Base-by-base conservation (phyloP, 2,113 vertebrate genomes). In the Echinops telfairi region DNA sequence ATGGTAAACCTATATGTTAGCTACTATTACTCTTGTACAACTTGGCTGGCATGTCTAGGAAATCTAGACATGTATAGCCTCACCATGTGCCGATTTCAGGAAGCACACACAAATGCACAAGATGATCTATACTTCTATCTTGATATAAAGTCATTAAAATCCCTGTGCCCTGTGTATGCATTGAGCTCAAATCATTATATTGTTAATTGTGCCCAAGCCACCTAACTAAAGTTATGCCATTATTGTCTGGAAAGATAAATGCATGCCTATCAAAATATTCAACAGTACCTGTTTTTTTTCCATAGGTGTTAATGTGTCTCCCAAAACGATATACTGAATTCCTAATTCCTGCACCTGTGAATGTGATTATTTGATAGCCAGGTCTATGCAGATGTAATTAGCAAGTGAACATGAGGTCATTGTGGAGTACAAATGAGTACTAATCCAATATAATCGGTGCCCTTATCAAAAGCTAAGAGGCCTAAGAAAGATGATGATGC, bases 31-130 rank as follows among this genome's bases (percentile, higher is more conserved):
- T 86, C 83, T 57, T 68, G 23, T 60, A 75, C 43, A 19, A 84
- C 64, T 60, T 64, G 75, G 92, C 17, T 47, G 57, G 94, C 68
- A 53, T n/a, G 17, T 62, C 82, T 79, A 83, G 43, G 23, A 91
- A 90, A 73, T 84, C 58, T 86, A 78, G 58, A 77, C 78, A 64
- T n/a, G 40, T 40, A n/a, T 84, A 80, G 31, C 22, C n/a, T 33
- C 10, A 82, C 33, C 53, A 22, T 83, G 19, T 92, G 82, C 19
- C 77, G 43, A n/a, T 87, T 66, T 78, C 17, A 86, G 53, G 40
- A 78, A 68, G 75, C 29, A 68, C 20, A 23, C 23, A 73, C 12
- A 58, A 6, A 64, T 31, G 29, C n/a, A 79, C 27, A 76, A 17
- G 22, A 25, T 20, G 25, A 53, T 40, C 17, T 82, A 12, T 14